Conservation (phyloP, 37 sponge, comb jelly and placozoan genomes). For the Tethya wilhelma region DNA sequence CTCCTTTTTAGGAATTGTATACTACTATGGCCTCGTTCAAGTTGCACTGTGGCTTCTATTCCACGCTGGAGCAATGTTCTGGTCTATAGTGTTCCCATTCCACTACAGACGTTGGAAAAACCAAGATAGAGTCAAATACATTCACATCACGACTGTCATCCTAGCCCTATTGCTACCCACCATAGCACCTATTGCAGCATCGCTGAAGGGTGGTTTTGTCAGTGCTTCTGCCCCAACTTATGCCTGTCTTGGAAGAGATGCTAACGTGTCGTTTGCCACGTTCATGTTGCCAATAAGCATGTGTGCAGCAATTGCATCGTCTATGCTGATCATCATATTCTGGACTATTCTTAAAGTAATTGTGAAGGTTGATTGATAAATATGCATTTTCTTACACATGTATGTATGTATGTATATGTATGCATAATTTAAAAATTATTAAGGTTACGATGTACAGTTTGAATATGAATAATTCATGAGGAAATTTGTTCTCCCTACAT, state of each 20-base stretch:
- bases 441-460: too few relatives aligned
- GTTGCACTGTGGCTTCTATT: conserved; percentile 41
- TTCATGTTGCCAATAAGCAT: conserved; percentile 37
- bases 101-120: conserved; percentile 4
- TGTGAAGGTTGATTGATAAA: neutral
- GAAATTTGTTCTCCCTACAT: too few relatives aligned
- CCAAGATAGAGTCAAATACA: conserved; percentile 7
- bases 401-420: too few relatives aligned
- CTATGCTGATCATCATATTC: conserved; percentile 48
- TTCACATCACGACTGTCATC: conserved; percentile 25
- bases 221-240: conserved; percentile 9
- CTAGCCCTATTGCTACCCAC: conserved; percentile 21
- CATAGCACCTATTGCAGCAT: conserved; percentile 2
- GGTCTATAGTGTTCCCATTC: conserved; percentile 32
- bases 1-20: conserved; percentile 49
- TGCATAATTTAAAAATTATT: too few relatives aligned
- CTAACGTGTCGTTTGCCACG: conserved; percentile 18
- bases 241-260: conserved; percentile 12
- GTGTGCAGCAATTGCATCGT: conserved; percentile 11
- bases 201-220: conserved; percentile 3
- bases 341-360: conserved; percentile 41
- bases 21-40: conserved; percentile 28
- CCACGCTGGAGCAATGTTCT: conserved; percentile 28
- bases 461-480: too few relatives aligned
- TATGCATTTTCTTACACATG: too few relatives aligned